These are phyloP conservation scores for Pimephales promelas DNA, from an alignment of 2,113 vertebrate species.

Conservation along the genomic window DNA sequence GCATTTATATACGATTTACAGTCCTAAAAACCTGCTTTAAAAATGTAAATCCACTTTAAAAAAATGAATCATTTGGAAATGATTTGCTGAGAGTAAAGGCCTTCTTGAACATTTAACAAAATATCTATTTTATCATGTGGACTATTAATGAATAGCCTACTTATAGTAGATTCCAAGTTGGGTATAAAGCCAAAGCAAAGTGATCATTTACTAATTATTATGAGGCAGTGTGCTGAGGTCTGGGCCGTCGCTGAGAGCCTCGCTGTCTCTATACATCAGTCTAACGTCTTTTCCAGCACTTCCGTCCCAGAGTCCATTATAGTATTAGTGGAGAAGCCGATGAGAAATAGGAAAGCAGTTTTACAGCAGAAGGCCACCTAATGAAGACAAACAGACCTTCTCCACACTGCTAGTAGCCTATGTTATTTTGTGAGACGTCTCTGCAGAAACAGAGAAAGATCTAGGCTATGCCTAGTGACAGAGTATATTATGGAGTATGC, in stretches of 20 bases:
- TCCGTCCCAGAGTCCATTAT: background rate
- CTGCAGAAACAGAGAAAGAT: constrained; percentile 7
- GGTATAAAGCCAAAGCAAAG: background rate
- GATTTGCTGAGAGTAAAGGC: background rate
- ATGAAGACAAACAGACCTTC: constrained; percentile 40
- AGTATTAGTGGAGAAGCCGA: constrained; percentile 58
- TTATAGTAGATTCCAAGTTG: background rate
- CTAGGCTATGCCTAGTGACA: background rate
- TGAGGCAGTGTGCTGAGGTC: background rate
- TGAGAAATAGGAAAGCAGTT: constrained; percentile 56
- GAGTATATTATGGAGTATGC: constrained; percentile 4
- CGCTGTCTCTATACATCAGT: background rate
- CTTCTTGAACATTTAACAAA: background rate
- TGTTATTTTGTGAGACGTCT: constrained; percentile 13
- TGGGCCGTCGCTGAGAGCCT: background rate
- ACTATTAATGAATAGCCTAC: background rate
- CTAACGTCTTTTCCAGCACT: constrained; percentile 52
- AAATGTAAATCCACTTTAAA: background rate
- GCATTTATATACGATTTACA: background rate
- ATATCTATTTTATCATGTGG: background rate
- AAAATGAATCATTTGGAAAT: background rate
- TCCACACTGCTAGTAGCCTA: background rate
- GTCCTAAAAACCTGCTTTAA: too few relatives aligned
- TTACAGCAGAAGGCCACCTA: constrained; percentile 34
- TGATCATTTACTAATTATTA: background rate